Conservation (phyloP, 1,140 invertebrate genomes). For the Sarcophaga bullata region DNA sequence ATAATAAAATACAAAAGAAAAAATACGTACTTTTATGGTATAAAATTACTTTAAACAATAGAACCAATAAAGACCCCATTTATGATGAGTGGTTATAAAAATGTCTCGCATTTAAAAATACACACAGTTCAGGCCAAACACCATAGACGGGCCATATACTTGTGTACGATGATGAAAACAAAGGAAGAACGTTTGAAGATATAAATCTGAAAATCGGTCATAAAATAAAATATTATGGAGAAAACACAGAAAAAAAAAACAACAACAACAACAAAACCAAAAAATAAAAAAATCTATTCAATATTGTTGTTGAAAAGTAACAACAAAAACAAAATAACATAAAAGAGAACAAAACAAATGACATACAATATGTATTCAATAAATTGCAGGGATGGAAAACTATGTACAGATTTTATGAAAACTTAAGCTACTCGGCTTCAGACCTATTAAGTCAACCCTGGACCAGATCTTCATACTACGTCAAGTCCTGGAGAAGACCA, state of each 20-base stretch:
- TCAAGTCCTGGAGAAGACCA: too few relatives aligned
- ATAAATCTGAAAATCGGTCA: conserved; percentile 36
- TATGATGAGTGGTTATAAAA: conserved; percentile 16
- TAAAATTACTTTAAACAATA: conserved; percentile 27
- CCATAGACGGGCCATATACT: too few relatives aligned
- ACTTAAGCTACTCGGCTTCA: too few relatives aligned
- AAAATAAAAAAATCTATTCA: not conserved
- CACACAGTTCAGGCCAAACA: not conserved
- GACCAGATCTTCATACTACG: too few relatives aligned
- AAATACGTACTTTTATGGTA: conserved; percentile 25
- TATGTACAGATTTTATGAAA: too few relatives aligned
- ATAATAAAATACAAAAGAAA: conserved; percentile 2
- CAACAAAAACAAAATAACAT: not conserved
- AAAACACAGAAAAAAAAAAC: conserved; percentile 6
- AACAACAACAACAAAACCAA: not conserved
- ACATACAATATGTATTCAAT: too few relatives aligned
- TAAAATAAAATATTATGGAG: conserved; percentile 32
- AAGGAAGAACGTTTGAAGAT: not conserved
- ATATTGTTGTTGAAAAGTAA: not conserved
- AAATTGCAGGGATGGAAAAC: too few relatives aligned
- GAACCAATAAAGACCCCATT: conserved; percentile 26
- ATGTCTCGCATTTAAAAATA: not conserved
- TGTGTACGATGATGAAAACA: too few relatives aligned
- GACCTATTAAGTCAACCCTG: too few relatives aligned
- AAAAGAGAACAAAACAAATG: conserved; percentile 20